A percentile compares a stretch with the other conserved stretches of the same genome.
Conservation (phyloP, 2,888 invertebrate species). For the Colostygia pectinataria region DNA sequence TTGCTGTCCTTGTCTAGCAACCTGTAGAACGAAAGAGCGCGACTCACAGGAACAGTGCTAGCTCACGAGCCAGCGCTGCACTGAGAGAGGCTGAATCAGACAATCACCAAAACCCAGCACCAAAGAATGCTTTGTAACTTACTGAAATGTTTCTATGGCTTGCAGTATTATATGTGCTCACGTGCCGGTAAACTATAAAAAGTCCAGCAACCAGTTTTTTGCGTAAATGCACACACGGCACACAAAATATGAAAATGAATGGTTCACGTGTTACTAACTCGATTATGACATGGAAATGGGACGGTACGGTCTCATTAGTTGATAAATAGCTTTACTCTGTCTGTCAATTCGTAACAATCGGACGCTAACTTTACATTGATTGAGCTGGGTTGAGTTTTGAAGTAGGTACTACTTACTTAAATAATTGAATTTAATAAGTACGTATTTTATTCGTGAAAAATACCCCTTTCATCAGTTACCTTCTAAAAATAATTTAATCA, state of each 20-base stretch:
- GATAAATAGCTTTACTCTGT: conserved; percentile 8
- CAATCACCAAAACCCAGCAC: too few relatives aligned
- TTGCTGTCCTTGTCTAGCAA: too few relatives aligned
- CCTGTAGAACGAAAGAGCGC: too few relatives aligned
- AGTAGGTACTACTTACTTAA: conserved; percentile 6
- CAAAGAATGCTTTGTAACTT: too few relatives aligned
- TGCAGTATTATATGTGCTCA: too few relatives aligned
- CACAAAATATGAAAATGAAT: conserved; percentile 63
- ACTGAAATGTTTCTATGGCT: too few relatives aligned
- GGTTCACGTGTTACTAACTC: conserved; percentile 53
- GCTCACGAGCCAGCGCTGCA: too few relatives aligned
- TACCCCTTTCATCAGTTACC: too few relatives aligned
- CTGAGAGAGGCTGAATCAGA: too few relatives aligned
- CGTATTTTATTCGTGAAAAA: background rate
- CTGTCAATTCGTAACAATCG: conserved; percentile 23
- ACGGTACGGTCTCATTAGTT: conserved; percentile 35
- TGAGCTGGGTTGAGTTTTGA: conserved; percentile 8
- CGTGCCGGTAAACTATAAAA: background rate
- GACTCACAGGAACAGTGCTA: too few relatives aligned
- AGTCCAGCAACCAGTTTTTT: conserved; percentile 1
- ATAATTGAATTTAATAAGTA: conserved; percentile 5
- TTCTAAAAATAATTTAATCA: too few relatives aligned
- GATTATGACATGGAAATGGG: conserved; percentile 44
- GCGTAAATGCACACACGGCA: conserved; percentile 36
- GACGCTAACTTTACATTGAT: conserved; percentile 14